A percentile compares a stretch with the other conserved stretches of the same genome.
These are phyloP conservation scores for Pantherophis guttatus DNA, from an alignment of 2,113 vertebrate species.

Conservation along the genomic window DNA sequence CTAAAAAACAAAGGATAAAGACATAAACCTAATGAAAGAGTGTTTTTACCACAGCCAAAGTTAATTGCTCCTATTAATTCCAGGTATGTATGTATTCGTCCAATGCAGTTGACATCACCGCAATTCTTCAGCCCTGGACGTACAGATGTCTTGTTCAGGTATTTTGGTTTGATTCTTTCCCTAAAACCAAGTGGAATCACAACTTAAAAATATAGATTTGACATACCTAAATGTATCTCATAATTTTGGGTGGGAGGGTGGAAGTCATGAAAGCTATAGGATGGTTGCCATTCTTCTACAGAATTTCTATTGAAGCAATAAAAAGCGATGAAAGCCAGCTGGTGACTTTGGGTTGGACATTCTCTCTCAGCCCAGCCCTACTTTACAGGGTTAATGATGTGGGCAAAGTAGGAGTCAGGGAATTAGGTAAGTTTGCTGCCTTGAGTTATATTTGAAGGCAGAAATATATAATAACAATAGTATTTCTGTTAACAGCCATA, in stretches of 20 bases:
- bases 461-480: not conserved
- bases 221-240: not conserved
- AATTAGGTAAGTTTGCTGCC: not conserved
- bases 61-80: constrained; percentile 96
- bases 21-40: not conserved
- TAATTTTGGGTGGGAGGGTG: not conserved
- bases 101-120: constrained; percentile 98
- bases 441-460: not conserved
- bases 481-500: not conserved
- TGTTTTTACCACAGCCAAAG: constrained; percentile 88
- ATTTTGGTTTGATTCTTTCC: constrained; percentile 88
- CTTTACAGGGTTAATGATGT: not conserved
- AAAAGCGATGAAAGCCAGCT: not conserved
- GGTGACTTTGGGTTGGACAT: not conserved
- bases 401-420: not conserved
- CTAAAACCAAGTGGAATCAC: constrained; percentile 66
- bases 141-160: constrained; percentile 97
- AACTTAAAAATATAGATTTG: constrained; percentile 20
- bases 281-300: not conserved
- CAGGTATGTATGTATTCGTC: constrained; percentile 94
- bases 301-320: not conserved
- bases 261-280: not conserved
- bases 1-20: not conserved
- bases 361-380: not conserved
- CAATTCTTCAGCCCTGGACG: constrained; percentile 97